phyloP scores from a whole-genome alignment of 1,140 invertebrate genomes.

The Pogonus chalceus region DNA sequence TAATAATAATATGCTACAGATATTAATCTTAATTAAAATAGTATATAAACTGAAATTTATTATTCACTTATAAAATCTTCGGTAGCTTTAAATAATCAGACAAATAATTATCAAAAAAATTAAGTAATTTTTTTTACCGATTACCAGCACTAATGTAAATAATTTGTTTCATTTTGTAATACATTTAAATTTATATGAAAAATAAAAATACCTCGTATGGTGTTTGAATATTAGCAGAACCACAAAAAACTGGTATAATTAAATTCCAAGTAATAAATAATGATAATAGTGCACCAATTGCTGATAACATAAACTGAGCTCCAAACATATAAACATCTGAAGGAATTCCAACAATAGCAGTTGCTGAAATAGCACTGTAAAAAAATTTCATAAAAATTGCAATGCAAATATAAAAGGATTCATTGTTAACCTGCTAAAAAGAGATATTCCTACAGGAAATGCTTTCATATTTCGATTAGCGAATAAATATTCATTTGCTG shows the following conservation, averaged over 20 bases:
- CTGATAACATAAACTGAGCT: not conserved
- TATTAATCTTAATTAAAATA: too few relatives aligned
- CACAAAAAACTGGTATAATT: not conserved
- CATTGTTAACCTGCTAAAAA: conserved; percentile 55
- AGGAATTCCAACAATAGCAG: not conserved
- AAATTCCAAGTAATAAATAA: not conserved
- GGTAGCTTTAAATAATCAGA: too few relatives aligned
- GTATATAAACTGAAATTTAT: too few relatives aligned
- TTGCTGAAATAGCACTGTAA: not conserved
- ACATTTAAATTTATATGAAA: too few relatives aligned
- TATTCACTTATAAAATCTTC: too few relatives aligned
- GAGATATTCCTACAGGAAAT: conserved; percentile 63
- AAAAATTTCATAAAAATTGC: not conserved
- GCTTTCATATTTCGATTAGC: conserved; percentile 67
- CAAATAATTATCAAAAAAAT: too few relatives aligned
- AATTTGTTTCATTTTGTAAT: too few relatives aligned
- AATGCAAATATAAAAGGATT: not conserved
- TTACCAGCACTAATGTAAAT: too few relatives aligned
- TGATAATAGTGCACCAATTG: not conserved
- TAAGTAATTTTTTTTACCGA: too few relatives aligned
- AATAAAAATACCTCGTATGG: not conserved
- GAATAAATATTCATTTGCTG: conserved; percentile 64
- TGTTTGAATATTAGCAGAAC: not conserved
- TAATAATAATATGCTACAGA: too few relatives aligned
- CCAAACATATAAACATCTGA: not conserved